These are phyloP conservation scores for Hetaerina titia DNA, from an alignment of 2,888 invertebrate genomes.

Conservation along the genomic window DNA sequence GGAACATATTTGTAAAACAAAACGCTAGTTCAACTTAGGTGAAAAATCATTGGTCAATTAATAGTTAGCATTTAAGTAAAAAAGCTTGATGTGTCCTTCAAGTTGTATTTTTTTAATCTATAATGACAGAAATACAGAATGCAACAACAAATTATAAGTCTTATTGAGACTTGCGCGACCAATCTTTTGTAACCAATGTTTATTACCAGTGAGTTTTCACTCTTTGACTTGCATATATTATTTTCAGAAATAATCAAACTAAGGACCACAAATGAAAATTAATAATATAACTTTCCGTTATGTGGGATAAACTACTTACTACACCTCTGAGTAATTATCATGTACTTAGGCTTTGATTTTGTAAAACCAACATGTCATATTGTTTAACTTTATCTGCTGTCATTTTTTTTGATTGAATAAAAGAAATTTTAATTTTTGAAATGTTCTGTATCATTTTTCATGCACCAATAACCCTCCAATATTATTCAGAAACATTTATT, in stretches of 20 bases:
- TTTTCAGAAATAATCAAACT: constrained; percentile 31
- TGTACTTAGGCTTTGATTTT: constrained; percentile 48
- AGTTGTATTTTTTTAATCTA: constrained; percentile 67
- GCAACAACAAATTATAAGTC: constrained; percentile 54
- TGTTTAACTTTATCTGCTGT: constrained; percentile 42
- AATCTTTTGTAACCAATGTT: constrained; percentile 62
- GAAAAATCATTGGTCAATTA: constrained; percentile 65
- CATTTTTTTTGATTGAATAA: constrained; percentile 60
- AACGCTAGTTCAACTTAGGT: constrained; percentile 58
- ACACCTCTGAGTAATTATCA: neutral
- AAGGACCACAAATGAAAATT: constrained; percentile 23
- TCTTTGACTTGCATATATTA: constrained; percentile 54
- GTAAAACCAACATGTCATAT: constrained; percentile 19
- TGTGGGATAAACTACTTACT: neutral
- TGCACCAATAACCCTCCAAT: too few relatives aligned
- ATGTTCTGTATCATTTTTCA: neutral
- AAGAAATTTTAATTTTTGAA: constrained; percentile 66
- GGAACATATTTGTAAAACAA: constrained; percentile 48
- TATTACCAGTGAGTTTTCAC: constrained; percentile 59
- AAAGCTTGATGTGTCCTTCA: constrained; percentile 66
- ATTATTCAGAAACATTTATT: too few relatives aligned
- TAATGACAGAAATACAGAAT: constrained; percentile 56
- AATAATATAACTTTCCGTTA: neutral
- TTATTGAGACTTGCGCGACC: constrained; percentile 49
- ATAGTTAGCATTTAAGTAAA: constrained; percentile 64